These are phyloP conservation scores for Lota lota DNA, from an alignment of 2,113 vertebrate species.

Conservation along the genomic window DNA sequence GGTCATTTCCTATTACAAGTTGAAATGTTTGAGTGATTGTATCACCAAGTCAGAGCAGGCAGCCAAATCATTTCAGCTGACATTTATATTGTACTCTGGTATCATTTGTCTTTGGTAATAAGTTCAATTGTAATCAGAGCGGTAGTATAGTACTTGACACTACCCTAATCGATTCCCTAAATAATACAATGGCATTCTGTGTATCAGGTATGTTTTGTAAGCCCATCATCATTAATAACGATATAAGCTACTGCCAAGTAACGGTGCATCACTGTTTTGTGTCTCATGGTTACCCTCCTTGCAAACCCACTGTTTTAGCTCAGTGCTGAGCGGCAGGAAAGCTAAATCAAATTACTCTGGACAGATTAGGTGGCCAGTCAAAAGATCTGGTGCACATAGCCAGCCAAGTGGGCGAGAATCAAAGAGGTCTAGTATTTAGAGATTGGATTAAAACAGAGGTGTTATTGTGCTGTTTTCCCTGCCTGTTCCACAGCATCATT, in stretches of 20 bases:
- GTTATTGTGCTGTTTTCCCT: neutral
- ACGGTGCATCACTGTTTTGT: slow-evolving; percentile 8
- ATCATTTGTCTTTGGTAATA: no score
- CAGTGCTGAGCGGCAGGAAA: slow-evolving; percentile 9
- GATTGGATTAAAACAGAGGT: neutral
- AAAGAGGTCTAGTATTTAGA: neutral
- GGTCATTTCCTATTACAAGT: no score
- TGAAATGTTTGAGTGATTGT: no score
- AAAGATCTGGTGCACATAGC: slow-evolving; percentile 14
- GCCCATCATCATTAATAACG: neutral
- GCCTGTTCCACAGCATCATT: neutral
- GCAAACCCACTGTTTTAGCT: neutral
- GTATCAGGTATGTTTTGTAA: neutral
- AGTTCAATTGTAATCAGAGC: no score
- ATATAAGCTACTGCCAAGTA: neutral
- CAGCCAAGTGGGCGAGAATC: slow-evolving; percentile 1
- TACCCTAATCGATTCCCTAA: no score
- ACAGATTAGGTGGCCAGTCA: slow-evolving; percentile 8
- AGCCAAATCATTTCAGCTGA: no score
- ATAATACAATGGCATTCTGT: no score
- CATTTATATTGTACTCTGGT: no score
- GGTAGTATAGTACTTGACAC: no score
- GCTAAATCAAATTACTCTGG: slow-evolving; percentile 15
- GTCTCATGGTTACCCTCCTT: neutral
- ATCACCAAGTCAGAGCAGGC: no score